Conservation (phyloP, 2,888 invertebrate genomes). For the Neoascia interrupta region DNA sequence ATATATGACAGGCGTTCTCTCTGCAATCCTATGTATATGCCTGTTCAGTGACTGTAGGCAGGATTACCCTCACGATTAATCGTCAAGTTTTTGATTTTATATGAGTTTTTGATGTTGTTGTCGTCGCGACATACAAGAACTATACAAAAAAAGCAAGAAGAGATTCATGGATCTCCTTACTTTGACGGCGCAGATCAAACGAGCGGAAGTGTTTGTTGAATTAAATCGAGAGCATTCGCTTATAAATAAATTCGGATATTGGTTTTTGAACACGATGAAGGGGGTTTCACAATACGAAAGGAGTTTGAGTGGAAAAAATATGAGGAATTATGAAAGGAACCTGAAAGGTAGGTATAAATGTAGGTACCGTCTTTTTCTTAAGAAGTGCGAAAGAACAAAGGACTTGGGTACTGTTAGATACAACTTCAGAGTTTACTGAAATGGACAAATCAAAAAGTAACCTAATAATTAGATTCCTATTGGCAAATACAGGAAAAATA, state of each 20-base stretch:
- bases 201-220: slow-evolving; percentile 69
- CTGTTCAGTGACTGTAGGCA: background rate
- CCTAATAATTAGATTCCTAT: too few species aligned
- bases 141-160: too few species aligned
- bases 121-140: slow-evolving; percentile 9
- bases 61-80: slow-evolving; percentile 40
- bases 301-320: background rate
- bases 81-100: slow-evolving; percentile 55
- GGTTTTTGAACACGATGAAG: slow-evolving; percentile 23
- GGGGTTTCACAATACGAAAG: background rate
- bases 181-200: slow-evolving; percentile 56
- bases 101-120: slow-evolving; percentile 54
- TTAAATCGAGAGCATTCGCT: slow-evolving; percentile 67
- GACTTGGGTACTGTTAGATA: too few species aligned
- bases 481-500: too few species aligned
- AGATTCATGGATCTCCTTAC: slow-evolving; percentile 44
- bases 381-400: too few species aligned
- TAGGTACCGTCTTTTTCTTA: too few species aligned
- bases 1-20: slow-evolving; percentile 77
- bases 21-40: slow-evolving; percentile 25
- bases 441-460: too few species aligned
- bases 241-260: slow-evolving; percentile 32
- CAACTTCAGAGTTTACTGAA: too few species aligned
- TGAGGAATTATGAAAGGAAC: slow-evolving; percentile 8
- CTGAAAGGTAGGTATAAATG: too few species aligned